phyloP scores from a whole-genome alignment of 2,797 vertebrate species.

The Hephaestus fuliginosus region DNA sequence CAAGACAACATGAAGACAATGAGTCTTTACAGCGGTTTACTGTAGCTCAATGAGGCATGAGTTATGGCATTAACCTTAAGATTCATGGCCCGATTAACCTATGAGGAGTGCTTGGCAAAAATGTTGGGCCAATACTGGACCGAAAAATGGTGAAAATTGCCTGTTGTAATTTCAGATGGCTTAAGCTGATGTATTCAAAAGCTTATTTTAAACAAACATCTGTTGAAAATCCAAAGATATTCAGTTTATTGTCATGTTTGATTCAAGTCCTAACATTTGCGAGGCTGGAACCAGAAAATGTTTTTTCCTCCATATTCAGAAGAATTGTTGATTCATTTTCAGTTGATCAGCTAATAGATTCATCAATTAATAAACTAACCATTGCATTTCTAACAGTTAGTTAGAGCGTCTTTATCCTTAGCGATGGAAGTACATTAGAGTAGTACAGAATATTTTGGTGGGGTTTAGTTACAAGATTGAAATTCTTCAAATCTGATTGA shows the following conservation, averaged over 20 bases:
- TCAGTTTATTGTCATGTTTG: neutral
- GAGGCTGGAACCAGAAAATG: neutral
- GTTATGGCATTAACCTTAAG: slow-evolving; percentile 20
- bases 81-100: slow-evolving; percentile 6
- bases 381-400: neutral
- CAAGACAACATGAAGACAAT: neutral
- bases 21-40: neutral
- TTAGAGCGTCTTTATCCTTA: too few species aligned
- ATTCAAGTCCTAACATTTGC: too few species aligned
- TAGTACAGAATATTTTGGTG: too few species aligned
- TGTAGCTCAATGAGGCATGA: slow-evolving; percentile 29
- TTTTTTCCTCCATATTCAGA: neutral
- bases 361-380: too few species aligned
- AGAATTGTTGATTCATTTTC: neutral
- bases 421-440: too few species aligned
- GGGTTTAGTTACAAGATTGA: neutral
- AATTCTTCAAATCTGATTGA: neutral
- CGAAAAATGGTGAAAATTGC: neutral
- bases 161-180: neutral
- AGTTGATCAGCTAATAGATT: too few species aligned
- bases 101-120: neutral
- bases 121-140: neutral
- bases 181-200: neutral
- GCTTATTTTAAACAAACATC: neutral
- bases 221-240: neutral